Base-by-base conservation (phyloP, 2,888 invertebrate genomes). In the Miltochrista miniata region DNA sequence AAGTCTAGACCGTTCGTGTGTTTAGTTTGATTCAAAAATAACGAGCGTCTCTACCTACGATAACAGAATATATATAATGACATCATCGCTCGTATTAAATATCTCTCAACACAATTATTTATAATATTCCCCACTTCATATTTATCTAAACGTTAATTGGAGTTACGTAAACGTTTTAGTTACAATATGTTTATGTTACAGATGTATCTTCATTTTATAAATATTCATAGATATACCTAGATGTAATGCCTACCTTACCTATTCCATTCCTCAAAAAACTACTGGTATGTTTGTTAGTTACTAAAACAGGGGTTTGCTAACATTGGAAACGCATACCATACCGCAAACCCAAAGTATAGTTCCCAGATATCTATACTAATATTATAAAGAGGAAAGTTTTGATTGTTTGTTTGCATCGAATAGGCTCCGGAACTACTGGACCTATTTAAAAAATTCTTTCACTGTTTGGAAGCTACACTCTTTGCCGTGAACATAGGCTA, bases 21-120 rank as follows among this genome's bases (percentile, higher is more conserved):
- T 45, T n/a, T 15, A 39, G 37, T 51, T 65, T 38, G 41, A 48
- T 51, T 50, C 61, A 61, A 55, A 61, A 59, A 63, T 61, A 40
- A 35, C 37, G 33, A 41, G 14, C 54, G 42, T 33, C 45, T 49
- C 45, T 24, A 44, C 49, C 51, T 43, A 24, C 18, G 52, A 61
- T 58, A 64, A 56, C 48, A 65, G 40, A 30, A 31, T 43, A 51
- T n/a, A n/a, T n/a, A n/a, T n/a, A n/a, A n/a, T 73, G 74, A 77
- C 68, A 66, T 72, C 74, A 75, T 60, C 39, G 33, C 34, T 56
- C 44, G 51, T 54, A 51, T 66, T 53, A 63, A 61, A 59, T 31
- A 51, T 48, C 45, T 45, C 38, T 44, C 44, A 61, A 59, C 47
- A 60, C 45, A 46, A 53, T n/a, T 53, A 33, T 45, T 31, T 58